A percentile compares a stretch with the other conserved stretches of the same genome.
phyloP scores from a whole-genome alignment of 2,113 vertebrate genomes.

The Laterallus jamaicensis region DNA sequence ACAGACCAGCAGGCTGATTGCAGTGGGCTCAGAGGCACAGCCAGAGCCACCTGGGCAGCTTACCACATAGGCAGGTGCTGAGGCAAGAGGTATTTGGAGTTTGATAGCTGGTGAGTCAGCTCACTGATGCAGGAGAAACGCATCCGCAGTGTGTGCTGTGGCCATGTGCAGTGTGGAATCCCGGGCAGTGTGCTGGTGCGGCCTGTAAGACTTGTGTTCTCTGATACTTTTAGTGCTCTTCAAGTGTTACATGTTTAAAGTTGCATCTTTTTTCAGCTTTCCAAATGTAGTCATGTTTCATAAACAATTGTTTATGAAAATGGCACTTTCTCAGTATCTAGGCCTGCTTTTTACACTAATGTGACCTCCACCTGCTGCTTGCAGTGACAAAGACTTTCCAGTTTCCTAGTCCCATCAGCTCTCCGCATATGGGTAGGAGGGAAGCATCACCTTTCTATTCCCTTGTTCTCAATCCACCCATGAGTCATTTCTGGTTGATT shows the following conservation, averaged over 20 bases:
- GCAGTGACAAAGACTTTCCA: not conserved
- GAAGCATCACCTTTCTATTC: not conserved
- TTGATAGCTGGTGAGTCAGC: not conserved
- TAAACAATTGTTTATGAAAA: not conserved
- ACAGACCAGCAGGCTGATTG: not conserved
- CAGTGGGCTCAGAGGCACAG: not conserved
- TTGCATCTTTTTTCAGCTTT: not conserved
- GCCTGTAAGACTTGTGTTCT: not conserved
- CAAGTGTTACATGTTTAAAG: not conserved
- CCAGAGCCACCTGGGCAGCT: not conserved
- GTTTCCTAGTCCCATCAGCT: not conserved
- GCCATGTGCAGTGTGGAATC: not conserved
- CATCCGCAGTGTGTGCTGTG: too few species aligned
- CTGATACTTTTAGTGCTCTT: not conserved
- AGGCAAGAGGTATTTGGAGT: not conserved
- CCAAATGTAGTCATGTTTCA: not conserved
- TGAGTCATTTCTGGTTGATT: not conserved
- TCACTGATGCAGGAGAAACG: not conserved
- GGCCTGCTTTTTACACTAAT: not conserved
- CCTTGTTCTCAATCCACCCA: not conserved
- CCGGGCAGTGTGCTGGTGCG: not conserved
- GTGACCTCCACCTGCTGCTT: not conserved
- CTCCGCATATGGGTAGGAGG: not conserved
- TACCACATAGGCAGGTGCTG: not conserved
- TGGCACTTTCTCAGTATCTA: not conserved